phyloP scores from a whole-genome alignment of 2,113 vertebrate species.

The Eclectus roratus region DNA sequence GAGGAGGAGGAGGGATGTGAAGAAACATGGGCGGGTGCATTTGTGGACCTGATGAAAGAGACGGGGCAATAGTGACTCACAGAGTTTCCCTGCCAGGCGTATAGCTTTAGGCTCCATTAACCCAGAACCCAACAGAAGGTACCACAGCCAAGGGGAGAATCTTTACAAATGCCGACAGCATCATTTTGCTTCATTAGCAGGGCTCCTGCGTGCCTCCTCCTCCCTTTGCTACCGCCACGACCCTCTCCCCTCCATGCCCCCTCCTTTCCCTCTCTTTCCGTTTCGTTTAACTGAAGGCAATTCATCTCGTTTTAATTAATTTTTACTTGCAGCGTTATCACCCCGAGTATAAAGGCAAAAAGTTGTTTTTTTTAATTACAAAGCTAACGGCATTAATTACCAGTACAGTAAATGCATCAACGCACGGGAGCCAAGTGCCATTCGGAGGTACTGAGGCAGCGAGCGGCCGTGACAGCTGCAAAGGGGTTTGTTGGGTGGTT shows the following conservation, averaged over 20 bases:
- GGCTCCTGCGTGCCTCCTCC: constrained; percentile 33
- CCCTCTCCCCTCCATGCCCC: constrained; percentile 30
- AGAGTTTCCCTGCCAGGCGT: constrained; percentile 19
- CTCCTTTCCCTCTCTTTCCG: constrained; percentile 65
- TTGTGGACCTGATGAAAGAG: constrained; percentile 49
- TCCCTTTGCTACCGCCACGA: neutral
- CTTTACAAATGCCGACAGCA: constrained; percentile 62
- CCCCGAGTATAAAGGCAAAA: constrained; percentile 80
- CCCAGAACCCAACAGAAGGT: constrained; percentile 51
- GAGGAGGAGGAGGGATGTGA: constrained; percentile 48
- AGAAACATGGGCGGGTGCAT: constrained; percentile 63
- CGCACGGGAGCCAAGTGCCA: constrained; percentile 53
- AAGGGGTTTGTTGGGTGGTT: constrained; percentile 1
- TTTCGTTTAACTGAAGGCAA: constrained; percentile 82
- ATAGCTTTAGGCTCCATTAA: constrained; percentile 68
- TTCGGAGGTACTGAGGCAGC: constrained; percentile 73
- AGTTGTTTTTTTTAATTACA: constrained; percentile 82
- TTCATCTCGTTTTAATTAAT: constrained; percentile 87
- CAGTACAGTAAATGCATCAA: constrained; percentile 77
- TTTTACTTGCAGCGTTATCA: constrained; percentile 84
- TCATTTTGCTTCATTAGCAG: constrained; percentile 75
- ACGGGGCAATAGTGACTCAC: neutral
- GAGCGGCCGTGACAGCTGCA: constrained; percentile 65
- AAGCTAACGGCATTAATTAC: constrained; percentile 85
- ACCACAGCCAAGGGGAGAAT: constrained; percentile 50